A percentile compares a stretch with the other conserved stretches of the same genome.
Conservation (phyloP, 1,140 invertebrate species). For the Anadara kagoshimensis region DNA sequence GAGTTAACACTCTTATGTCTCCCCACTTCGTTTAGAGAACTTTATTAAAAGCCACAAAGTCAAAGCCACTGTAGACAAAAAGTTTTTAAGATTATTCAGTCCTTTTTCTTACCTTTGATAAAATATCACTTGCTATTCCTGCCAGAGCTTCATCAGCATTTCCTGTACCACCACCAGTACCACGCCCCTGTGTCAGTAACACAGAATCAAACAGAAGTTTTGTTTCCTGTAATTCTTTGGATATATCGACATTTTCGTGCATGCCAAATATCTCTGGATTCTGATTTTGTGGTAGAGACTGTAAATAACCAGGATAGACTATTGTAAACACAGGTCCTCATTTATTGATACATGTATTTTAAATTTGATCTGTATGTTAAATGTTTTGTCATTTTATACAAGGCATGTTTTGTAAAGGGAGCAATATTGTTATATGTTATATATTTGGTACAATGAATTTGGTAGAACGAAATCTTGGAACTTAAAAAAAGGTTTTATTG, state of each 20-base stretch:
- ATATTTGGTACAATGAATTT: too few relatives aligned
- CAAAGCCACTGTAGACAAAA: too few relatives aligned
- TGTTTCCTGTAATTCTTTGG: constrained; percentile 73
- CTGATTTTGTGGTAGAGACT: constrained; percentile 76
- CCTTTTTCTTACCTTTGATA: constrained; percentile 66
- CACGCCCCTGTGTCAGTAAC: constrained; percentile 71
- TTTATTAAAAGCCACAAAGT: too few relatives aligned
- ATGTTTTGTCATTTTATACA: too few relatives aligned
- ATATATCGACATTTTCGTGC: constrained; percentile 75
- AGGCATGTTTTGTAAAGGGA: too few relatives aligned
- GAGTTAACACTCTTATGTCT: not conserved
- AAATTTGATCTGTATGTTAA: too few relatives aligned
- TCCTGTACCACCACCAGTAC: constrained; percentile 62
- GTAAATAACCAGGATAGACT: not conserved
- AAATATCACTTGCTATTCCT: constrained; percentile 71
- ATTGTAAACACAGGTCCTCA: too few relatives aligned
- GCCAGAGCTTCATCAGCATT: constrained; percentile 69
- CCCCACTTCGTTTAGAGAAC: not conserved
- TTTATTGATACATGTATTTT: too few relatives aligned
- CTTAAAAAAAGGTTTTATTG: too few relatives aligned
- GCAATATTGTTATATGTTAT: too few relatives aligned
- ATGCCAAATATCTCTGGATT: constrained; percentile 75
- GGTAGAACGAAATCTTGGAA: too few relatives aligned
- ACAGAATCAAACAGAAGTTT: constrained; percentile 72
- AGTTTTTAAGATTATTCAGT: not conserved